These are phyloP conservation scores for Cyclargus thomasi DNA, from an alignment of 1,140 invertebrate species.

Conservation along the genomic window DNA sequence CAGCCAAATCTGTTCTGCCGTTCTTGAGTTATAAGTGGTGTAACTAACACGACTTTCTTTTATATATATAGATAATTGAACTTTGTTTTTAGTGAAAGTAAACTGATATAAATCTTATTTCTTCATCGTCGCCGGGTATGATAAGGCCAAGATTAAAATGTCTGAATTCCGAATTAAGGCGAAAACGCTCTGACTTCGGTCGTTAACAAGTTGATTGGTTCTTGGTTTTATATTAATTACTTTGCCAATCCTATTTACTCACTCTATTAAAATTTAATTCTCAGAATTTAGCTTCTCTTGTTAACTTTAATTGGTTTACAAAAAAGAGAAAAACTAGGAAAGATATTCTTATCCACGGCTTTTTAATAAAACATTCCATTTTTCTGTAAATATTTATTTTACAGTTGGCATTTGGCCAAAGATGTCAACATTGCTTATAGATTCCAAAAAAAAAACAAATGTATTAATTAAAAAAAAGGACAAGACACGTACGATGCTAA, in stretches of 20 bases:
- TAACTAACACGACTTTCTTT: too few species aligned
- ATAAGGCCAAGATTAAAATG: not conserved
- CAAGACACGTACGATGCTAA: too few species aligned
- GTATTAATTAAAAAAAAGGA: too few species aligned
- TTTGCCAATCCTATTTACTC: not conserved
- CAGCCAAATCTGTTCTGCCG: too few species aligned
- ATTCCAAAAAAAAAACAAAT: too few species aligned
- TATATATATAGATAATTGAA: not conserved
- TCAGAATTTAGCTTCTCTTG: not conserved
- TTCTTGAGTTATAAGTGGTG: too few species aligned
- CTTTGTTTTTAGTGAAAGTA: not conserved
- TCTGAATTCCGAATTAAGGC: not conserved
- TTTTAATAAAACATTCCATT: too few species aligned
- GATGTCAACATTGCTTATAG: too few species aligned
- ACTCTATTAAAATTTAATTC: not conserved
- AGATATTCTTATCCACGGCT: not conserved
- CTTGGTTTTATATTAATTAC: not conserved
- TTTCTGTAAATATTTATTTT: too few species aligned
- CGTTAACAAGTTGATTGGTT: constrained; percentile 2
- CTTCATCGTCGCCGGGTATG: not conserved
- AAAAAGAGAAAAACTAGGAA: not conserved
- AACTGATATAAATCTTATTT: not conserved
- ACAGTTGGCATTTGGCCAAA: too few species aligned
- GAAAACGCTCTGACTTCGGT: not conserved
- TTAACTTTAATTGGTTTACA: not conserved